Base-by-base conservation (phyloP, 92 coral and sea anemone genomes). In the Pocillopora meandrina region DNA sequence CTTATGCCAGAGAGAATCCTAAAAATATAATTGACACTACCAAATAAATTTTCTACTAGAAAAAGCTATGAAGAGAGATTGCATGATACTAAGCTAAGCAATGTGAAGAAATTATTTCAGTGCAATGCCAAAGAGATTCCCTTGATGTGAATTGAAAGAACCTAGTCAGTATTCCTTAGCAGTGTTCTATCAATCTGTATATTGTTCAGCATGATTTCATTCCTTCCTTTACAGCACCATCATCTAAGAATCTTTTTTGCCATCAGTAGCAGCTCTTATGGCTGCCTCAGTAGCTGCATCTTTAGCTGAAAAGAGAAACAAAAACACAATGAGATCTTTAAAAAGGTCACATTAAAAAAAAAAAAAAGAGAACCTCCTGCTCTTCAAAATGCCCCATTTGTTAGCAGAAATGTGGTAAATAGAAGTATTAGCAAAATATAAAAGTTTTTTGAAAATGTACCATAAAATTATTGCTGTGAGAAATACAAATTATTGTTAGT, bases 281-380 rank as follows among this genome's bases (percentile, higher is more conserved):
- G 95, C 98, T 58, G 98, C 98, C 81, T 92, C 98, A 36, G 98
- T 92, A 1, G 95, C 98, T 7, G 91, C 93, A 72, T 90, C 93
- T 84, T 92, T 90, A 89, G 95, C 98, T 94, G 85, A 73, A 75
- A 88, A 84, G n/a, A 8, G 11, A 8, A 70, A 20, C 17, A 70
- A 70, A 35, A 21, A 18, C 42, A 9, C 21, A 70, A 70, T 69
- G 12, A 35, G 52, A 23, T 5, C 70, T 0, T 20, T 14, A 8
- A 33, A 20, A 12, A 10, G 10, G 62, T 7, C 34, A 65, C 0
- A 65, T 21, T 1, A 23, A 31, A 65, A 34, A 20, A 20, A 23
- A 31, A 9, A 73, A 47, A 19, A 7, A 42, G n/a, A 47, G 1
- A 17, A 73, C n/a, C 26, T 31, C 14, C 36, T 19, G 26, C 36